Percentiles rank a stretch among this genome's conserved stretches.
Conservation (phyloP, 2,113 vertebrate species). For the Alligator mississippiensis region DNA sequence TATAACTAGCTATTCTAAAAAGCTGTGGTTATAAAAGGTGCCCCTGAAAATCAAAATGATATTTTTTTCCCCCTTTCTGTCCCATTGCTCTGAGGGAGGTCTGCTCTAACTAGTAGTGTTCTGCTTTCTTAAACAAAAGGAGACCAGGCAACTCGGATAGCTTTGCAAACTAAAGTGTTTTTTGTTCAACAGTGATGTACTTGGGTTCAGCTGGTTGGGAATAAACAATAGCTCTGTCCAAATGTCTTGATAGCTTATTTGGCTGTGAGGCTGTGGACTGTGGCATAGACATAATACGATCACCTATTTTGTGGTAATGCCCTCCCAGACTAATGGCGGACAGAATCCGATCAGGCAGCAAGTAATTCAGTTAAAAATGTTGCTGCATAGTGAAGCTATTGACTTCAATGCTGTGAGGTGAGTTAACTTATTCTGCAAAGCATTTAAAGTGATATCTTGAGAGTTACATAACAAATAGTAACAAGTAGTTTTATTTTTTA, state of each 20-base stretch:
- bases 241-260: neutral
- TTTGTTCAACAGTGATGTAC: neutral
- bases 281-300: neutral
- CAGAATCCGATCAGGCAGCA: neutral
- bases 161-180: neutral
- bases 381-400: neutral
- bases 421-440: too few relatives aligned
- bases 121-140: neutral
- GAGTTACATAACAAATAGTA: neutral
- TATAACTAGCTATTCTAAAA: neutral
- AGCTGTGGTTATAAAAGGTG: neutral
- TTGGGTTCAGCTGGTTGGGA: neutral
- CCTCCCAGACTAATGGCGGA: neutral
- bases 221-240: neutral
- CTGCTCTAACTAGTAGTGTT: neutral
- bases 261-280: neutral
- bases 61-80: constrained; percentile 5
- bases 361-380: neutral
- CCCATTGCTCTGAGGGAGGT: neutral
- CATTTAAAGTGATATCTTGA: too few relatives aligned
- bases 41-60: neutral
- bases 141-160: neutral
- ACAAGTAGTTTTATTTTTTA: neutral
- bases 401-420: neutral
- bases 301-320: too few relatives aligned